Evolutionary conservation across 1,140 invertebrate species (phyloP), one percentile per base, ranked within the genome.

Genomic region (Dufourea novaeangliae): DNA sequence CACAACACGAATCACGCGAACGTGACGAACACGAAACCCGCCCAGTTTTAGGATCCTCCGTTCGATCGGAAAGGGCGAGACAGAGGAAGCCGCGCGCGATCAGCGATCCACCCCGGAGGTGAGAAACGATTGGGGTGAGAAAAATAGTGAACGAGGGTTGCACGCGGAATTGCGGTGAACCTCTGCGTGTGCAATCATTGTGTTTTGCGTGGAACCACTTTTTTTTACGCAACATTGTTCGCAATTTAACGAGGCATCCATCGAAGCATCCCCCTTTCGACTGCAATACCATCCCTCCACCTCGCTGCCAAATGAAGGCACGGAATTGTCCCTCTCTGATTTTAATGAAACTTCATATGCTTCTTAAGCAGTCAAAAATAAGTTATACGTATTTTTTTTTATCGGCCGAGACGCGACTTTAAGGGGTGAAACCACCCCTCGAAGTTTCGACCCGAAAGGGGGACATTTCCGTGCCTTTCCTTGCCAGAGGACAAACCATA

Each of bases 131-230:
- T 17, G 20, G 54, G 50, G 37, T 7, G 61, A 29, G 70, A 66
- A 71, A 50, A 56, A 37, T 61, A 74, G 70, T 27, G 62, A 67
- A 34, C 67, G 54, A 79, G 54, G 54, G 71, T n/a, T 46, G 54
- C 41, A 76, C 57, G 71, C 54, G 72, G 82, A 83, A 82, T 83
- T 83, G 79, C 62, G 81, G 79, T 82, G 68, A 78, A 72, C 73
- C 74, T 68, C 62, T 22, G 79, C 66, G 80, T 61, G 79, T 76
- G 79, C 56, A 80, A 64, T 64, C 74, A 66, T 59, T 34, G 61
- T 70, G 72, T 75, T 78, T 66, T 72, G 76, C 69, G 54, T 66
- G 27, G 44, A 41, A 44, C 34, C 37, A 37, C 61, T 63, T 81
- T 71, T 80, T 80, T 75, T 54, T 41, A 75, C 46, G 54, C 59